Base-by-base conservation (phyloP, 2,888 invertebrate genomes). In the Meteorus colon region DNA sequence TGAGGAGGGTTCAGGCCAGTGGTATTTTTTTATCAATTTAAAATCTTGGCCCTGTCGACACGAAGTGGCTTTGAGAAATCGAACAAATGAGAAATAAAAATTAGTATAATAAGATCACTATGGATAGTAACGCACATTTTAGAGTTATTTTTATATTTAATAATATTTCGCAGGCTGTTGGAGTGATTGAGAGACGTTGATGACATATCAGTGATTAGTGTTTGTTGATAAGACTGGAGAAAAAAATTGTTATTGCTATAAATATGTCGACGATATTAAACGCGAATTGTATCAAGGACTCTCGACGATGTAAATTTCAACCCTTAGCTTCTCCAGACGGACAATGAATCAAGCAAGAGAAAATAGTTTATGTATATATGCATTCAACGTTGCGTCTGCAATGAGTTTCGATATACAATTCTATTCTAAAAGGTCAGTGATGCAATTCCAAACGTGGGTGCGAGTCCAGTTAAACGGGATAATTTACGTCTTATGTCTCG, bases 401-500 rank as follows among this genome's bases (percentile, higher is more conserved):
- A 55, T 8, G 24, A 24, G 19, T 55, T 19, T 55, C n/a, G 55
- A 24, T 55, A 12, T 8, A 55, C 55, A 55, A 55, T 55, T 19
- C 10, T 19, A 55, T 8, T 73, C 69, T 77, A 62, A 83, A 84
- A 85, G 84, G 84, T 84, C 84, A 83, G 77, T 82, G 74, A 84
- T 82, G 83, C 77, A 81, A 77, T 73, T 65, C 71, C 34, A 65
- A 65, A 16, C 68, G 73, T 60, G 77, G 75, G 76, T 78, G 81
- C 82, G 83, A 83, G 82, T 84, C 82, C 74, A 63, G 68, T 62
- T 24, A 60, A 62, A 69, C n/a, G 41, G n/a, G 75, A 73, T 66
- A 75, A 81, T 81, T 82, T 81, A 81, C 81, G 78, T 74, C 70
- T 79, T 78, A 74, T 73, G 74, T 69, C 76, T 77, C 70, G 81